These are phyloP conservation scores for Phataginus tricuspis DNA, from an alignment of 2,797 vertebrate genomes.

Conservation along the genomic window DNA sequence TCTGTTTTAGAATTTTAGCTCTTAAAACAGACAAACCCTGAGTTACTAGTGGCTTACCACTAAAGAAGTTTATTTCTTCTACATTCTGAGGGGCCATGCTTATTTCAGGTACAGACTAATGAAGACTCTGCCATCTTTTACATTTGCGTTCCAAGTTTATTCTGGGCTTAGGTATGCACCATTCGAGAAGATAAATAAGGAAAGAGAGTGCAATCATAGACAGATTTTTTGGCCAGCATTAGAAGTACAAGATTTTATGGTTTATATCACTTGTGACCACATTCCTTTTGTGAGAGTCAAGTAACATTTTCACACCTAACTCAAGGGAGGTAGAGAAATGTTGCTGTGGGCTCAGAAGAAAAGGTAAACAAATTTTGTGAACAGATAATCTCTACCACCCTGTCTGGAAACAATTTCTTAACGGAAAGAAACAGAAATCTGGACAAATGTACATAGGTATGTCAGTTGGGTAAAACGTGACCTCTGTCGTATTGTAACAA, in stretches of 20 bases:
- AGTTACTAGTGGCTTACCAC: neutral
- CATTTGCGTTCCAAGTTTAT: neutral
- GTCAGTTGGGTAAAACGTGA: neutral
- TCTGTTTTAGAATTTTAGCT: constrained; percentile 53
- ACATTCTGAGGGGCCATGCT: neutral
- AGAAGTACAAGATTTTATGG: neutral
- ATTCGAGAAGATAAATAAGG: neutral
- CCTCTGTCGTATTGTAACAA: neutral
- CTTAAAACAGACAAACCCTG: neutral
- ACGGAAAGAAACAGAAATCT: neutral
- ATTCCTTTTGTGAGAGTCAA: constrained; percentile 18
- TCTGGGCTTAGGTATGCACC: neutral
- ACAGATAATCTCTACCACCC: neutral
- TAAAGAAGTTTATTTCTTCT: neutral
- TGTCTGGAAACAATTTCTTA: constrained; percentile 27
- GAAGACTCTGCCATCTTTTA: neutral
- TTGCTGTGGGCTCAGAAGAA: neutral
- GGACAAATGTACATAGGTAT: neutral
- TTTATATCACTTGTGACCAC: neutral
- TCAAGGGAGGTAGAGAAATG: neutral
- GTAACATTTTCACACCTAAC: neutral
- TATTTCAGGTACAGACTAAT: neutral
- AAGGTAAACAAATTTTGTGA: neutral
- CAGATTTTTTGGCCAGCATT: neutral
- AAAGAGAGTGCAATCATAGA: neutral